Evolutionary conservation across 2,888 invertebrate genomes (phyloP).

Genomic region (Drosophila paranaensis): DNA sequence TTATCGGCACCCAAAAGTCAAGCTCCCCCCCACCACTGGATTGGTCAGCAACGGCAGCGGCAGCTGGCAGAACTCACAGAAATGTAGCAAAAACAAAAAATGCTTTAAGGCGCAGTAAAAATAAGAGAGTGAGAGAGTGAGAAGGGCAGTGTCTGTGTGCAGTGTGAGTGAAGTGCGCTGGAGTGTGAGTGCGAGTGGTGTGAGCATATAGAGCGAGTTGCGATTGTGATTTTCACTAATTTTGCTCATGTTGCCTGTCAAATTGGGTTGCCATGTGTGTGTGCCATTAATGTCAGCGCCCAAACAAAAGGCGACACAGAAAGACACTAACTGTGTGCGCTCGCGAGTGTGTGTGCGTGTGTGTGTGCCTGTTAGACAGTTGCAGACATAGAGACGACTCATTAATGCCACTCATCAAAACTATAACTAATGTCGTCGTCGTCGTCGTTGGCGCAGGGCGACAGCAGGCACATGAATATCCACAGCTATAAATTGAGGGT

Average conservation of each 20-base stretch:
- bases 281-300: slow-evolving; percentile 73
- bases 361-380: slow-evolving; percentile 47
- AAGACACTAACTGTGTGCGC: slow-evolving; percentile 39
- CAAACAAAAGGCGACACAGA: slow-evolving; percentile 38
- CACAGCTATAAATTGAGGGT: slow-evolving; percentile 68
- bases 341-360: not conserved
- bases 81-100: slow-evolving; percentile 19
- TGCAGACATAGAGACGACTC: slow-evolving; percentile 76
- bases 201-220: slow-evolving; percentile 36
- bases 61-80: slow-evolving; percentile 62
- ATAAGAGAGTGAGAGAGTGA: slow-evolving; percentile 29
- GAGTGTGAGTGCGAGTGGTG: not conserved
- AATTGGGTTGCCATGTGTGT: slow-evolving; percentile 77
- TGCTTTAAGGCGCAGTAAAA: slow-evolving; percentile 10
- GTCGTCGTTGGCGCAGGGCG: slow-evolving; percentile 1
- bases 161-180: not conserved
- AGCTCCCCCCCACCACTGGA: slow-evolving; percentile 1
- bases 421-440: slow-evolving; percentile 73
- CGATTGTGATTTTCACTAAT: slow-evolving; percentile 73
- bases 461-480: slow-evolving; percentile 65
- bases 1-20: slow-evolving; percentile 56
- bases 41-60: slow-evolving; percentile 63
- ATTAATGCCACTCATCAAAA: slow-evolving; percentile 79
- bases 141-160: not conserved
- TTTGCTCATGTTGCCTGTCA: slow-evolving; percentile 76